Evolutionary conservation across 30 jellyfish, hydroid and myxozoan genomes (phyloP).

Genomic region (Calvadosia cruxmelitensis): DNA sequence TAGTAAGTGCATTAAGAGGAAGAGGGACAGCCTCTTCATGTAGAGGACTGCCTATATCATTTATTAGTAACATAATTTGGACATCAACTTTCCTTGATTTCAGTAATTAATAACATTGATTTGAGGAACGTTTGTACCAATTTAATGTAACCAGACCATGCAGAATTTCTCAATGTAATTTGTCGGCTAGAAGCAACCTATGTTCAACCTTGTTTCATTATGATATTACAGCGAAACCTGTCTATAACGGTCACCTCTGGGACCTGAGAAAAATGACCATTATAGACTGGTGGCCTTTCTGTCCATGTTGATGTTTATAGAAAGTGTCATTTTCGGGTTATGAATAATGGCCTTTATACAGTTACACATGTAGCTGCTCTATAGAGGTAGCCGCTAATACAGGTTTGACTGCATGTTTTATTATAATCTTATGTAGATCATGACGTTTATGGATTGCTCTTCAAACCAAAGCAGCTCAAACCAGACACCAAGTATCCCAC

Average conservation of each 20-base stretch:
- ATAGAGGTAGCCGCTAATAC: not conserved
- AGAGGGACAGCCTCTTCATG: no score
- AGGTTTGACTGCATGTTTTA: not conserved
- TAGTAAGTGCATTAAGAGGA: no score
- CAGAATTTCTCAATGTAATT: no score
- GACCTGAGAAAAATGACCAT: not conserved
- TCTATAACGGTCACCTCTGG: not conserved
- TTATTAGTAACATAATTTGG: no score
- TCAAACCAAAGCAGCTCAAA: conserved; percentile 34
- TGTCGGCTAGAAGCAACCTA: no score
- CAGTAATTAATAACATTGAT: no score
- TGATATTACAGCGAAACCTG: not conserved
- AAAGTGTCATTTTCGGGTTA: not conserved
- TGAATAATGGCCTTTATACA: not conserved
- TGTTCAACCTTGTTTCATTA: no score
- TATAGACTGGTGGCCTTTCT: not conserved
- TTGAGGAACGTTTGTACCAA: no score
- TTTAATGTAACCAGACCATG: no score
- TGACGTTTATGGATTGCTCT: conserved; percentile 46
- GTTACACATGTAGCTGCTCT: not conserved
- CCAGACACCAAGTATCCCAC: conserved; percentile 55
- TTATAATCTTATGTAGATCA: conserved; percentile 15
- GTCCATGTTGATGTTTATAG: not conserved
- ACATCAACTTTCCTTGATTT: no score
- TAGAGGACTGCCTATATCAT: no score